A percentile compares a stretch with the other conserved stretches of the same genome.
These are phyloP conservation scores for Automeris io DNA, from an alignment of 2,888 invertebrate species.

Conservation along the genomic window DNA sequence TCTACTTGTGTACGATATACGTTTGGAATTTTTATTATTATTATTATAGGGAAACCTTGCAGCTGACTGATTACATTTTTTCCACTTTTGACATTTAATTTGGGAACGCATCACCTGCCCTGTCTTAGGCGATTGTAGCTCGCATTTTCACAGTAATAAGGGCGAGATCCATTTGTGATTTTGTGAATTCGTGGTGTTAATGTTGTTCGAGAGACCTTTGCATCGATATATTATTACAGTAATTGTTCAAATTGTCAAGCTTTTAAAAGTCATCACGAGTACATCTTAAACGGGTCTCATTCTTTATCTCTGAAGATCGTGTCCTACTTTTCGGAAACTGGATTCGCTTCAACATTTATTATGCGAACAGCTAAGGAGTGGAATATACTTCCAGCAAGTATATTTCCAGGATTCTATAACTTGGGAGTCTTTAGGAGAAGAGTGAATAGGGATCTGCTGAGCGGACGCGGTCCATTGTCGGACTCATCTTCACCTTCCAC, in stretches of 20 bases:
- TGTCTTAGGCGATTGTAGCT: neutral
- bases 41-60: conserved; percentile 6
- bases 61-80: conserved; percentile 10
- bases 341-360: no score
- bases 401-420: no score
- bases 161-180: neutral
- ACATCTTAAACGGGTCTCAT: neutral
- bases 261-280: conserved; percentile 6
- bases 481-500: no score
- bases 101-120: conserved; percentile 4
- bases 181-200: conserved; percentile 1
- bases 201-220: conserved; percentile 7
- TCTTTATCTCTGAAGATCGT: conserved; percentile 5
- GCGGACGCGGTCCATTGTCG: no score
- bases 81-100: conserved; percentile 10
- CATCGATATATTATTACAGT: conserved; percentile 8
- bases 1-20: neutral
- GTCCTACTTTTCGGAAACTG: neutral
- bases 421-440: no score
- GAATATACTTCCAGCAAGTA: no score
- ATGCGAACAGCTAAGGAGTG: no score
- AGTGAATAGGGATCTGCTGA: no score
- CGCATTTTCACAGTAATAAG: neutral
- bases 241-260: conserved; percentile 8
- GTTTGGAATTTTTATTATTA: conserved; percentile 7